Evolutionary conservation across 2,888 invertebrate species (phyloP), one percentile per base, ranked within the genome.

Genomic region (Coenonympha glycerion): DNA sequence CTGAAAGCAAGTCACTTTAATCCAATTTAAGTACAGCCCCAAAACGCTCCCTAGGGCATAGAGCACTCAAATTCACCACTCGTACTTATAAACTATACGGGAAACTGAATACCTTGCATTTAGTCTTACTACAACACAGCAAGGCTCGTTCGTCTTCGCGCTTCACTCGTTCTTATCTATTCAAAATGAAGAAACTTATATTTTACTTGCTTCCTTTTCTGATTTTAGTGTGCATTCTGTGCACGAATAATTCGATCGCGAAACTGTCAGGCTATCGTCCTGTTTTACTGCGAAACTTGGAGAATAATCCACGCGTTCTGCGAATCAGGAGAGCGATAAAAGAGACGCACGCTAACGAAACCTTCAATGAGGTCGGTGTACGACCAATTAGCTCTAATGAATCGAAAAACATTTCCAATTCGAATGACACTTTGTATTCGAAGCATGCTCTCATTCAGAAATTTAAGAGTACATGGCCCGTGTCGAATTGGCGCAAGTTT

Each of bases 401-500:
- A 45, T 46, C 50, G 8, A 51, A 34, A 26, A 52, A 49, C 33
- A 45, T 39, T 34, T 45, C 45, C 15, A 22, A 55, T 56, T 42
- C 47, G 24, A 54, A 55, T 49, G 52, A 44, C 46, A 46, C 52
- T 34, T 54, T 49, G 11, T 24, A 41, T 39, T 66, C 69, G 36
- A 78, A 76, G 56, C 68, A 61, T 54, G 53, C 68, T 61, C 65
- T 86, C 53, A 58, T 84, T 34, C 65, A 63, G 18, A 66, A 69
- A 48, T 88, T 88, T 65, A 79, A 77, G 54, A 66, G 59, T 57
- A 53, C 66, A 34, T 88, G 87, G 87, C 86, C 87, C 11, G 73
- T 87, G 42, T 68, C 76, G 18, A 66, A 70, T 30, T 91, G 91
- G 91, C 73, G 71, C 54, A 63, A 80, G 37, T 66, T 77, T 52